Percentiles rank a stretch among this genome's conserved stretches.
These are phyloP conservation scores for Struthio camelus DNA, from an alignment of 2,113 vertebrate species.

Conservation along the genomic window DNA sequence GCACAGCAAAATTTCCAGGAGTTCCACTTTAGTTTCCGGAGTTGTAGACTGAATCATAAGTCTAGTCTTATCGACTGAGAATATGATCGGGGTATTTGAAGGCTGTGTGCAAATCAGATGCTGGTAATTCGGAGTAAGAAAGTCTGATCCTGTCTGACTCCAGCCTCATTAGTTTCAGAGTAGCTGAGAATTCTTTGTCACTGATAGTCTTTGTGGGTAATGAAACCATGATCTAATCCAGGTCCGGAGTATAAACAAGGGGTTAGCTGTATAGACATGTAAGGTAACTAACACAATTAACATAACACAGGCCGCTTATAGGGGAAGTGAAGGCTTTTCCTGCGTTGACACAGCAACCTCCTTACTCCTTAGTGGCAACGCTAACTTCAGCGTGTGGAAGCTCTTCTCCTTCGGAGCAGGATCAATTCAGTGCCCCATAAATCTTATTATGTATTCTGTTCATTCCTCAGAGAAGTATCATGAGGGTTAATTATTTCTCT, in stretches of 20 bases:
- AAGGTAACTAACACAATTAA: not conserved
- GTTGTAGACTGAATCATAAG: not conserved
- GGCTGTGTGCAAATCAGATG: not conserved
- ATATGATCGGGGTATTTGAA: not conserved
- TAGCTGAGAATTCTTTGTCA: not conserved
- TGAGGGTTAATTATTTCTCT: slow-evolving; percentile 74
- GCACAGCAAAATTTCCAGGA: not conserved
- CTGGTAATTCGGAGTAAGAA: not conserved
- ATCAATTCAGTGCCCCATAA: not conserved
- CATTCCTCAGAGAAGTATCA: slow-evolving; percentile 61
- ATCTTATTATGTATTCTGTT: slow-evolving; percentile 41
- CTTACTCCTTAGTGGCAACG: not conserved
- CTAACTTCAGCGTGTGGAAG: not conserved
- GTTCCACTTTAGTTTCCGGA: not conserved
- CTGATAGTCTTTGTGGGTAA: not conserved
- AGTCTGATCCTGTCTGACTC: not conserved
- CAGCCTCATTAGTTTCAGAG: not conserved
- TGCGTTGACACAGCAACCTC: not conserved
- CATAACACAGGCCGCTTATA: not conserved
- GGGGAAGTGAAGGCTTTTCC: not conserved
- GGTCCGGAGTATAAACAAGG: slow-evolving; percentile 18
- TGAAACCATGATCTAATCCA: slow-evolving; percentile 37
- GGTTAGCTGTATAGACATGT: slow-evolving; percentile 23
- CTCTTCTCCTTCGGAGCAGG: slow-evolving; percentile 1
- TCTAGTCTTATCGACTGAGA: not conserved